Conservation (phyloP, 2,888 invertebrate genomes). For the Drosophila histrio region DNA sequence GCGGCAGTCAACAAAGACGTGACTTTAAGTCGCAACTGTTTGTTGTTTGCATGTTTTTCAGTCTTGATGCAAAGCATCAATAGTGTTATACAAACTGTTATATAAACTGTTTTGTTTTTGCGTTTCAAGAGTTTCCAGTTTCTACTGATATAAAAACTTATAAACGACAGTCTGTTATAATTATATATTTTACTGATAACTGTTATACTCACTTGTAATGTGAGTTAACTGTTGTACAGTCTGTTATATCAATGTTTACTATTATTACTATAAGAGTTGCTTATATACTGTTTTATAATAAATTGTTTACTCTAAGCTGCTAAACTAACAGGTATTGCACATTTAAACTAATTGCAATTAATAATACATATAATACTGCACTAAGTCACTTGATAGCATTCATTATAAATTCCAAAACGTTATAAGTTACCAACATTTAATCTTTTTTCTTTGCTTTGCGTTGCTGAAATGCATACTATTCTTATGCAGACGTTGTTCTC, state of each 20-base stretch:
- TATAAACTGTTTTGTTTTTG: not conserved
- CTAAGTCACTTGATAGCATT: not conserved
- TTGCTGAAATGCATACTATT: slow-evolving; percentile 3
- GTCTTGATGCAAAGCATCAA: not conserved
- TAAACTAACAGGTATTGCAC: no score
- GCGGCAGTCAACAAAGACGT: slow-evolving; percentile 23
- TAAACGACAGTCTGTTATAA: no score
- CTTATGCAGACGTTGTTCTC: not conserved
- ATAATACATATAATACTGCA: not conserved
- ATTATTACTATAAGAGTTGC: no score
- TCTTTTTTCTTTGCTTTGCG: not conserved
- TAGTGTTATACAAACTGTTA: not conserved
- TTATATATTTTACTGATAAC: no score
- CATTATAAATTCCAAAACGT: not conserved
- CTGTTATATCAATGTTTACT: not conserved
- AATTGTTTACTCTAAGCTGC: no score
- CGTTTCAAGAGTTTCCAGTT: not conserved
- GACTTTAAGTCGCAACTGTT: slow-evolving; percentile 17
- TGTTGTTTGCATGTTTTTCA: not conserved
- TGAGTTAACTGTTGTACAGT: not conserved
- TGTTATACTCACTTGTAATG: no score
- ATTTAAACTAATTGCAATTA: not conserved
- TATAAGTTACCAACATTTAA: not conserved
- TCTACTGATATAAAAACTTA: no score
- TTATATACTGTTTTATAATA: no score